Base-by-base conservation (phyloP, 2,797 vertebrate genomes). In the Cirrhinus mrigala region DNA sequence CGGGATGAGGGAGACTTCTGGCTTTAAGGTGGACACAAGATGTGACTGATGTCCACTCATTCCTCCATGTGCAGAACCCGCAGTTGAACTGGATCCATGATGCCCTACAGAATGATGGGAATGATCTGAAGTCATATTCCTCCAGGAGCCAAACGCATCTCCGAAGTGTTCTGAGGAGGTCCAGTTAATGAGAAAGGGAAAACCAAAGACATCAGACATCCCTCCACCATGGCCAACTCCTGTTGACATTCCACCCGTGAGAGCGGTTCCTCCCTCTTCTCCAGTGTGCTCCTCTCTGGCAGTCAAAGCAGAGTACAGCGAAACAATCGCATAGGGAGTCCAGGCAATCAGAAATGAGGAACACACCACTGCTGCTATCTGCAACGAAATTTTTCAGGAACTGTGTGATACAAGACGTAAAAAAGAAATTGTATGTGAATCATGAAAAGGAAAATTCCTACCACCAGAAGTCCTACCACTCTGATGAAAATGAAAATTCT, bases 301-400 rank as follows among this genome's bases (percentile, higher is more conserved):
- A 27, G 88, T 52, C 27, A 93, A 73, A 50, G 89, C 91, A 2
- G 91, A 92, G 70, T 92, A 90, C 48, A 94, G 87, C 22, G 92
- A 94, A 86, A 93, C 89, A 0, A 89, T 58, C 9, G 91, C 90
- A 0, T 93, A 94, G 14, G 92, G 93, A 46, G 86, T 87, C 92
- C 93, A 94, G 89, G 93, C 89, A 27, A 93, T 48, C 48, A 94
- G 87, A 90, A 94, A 93, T 58, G 88, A 88, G 85, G 29, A 27
- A 52, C 90, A 94, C 29, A 93, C 90, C 81, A 93, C 91, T 66
- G 90, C 92, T 60, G 93, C 92, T 40, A 92, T 91, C 92, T 94
- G 87, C 33, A 62, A 87, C 7, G 12, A 58, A 29, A 75, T 6
- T 16, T 68, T 79, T 33, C 40, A 81, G 20, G 68, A 60, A 79